Evolutionary conservation across 2,797 vertebrate genomes (phyloP), one percentile per base, ranked within the genome.

Genomic region (Petrocephalus sullivani): DNA sequence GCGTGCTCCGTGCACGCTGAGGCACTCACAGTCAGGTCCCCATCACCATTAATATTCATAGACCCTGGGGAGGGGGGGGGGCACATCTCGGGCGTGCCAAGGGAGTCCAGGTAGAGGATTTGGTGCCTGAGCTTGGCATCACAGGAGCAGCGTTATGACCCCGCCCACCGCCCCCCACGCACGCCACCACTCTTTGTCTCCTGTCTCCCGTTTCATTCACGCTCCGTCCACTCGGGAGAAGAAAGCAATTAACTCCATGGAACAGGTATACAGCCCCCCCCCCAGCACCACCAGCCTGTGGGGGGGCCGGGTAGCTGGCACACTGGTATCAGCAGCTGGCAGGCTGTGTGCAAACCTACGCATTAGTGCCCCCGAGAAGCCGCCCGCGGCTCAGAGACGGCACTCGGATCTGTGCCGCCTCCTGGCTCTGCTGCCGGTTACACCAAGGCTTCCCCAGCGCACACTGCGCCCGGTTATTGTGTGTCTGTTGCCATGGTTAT

Each of bases 401-500:
- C 4, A 16, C 54, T 28, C 58, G 5, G 19, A 33, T 54, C 37
- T 10, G 3, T n/a, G 49, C 21, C 3, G 10, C 78, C 2, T 56
- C 33, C 21, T 28, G 21, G 7, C 3, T 67, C 60, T n/a, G 57
- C 41, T 86, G 21, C n/a, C 89, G 58, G 33, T 54, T 37, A 71
- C 7, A 60, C 14, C 87, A 51, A 1, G 28, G 46, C 82, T 60
- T 85, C 54, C 85, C 87, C 67, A 58, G 88, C 90, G 64, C 37
- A 90, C 33, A 28, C 87, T 81, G 8, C 19, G 81, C 87, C 41
- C 56, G 84, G 84, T 87, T 87, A 89, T 90, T 89, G 61, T 78
- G n/a, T 87, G 78, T 91, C 90, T 92, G 93, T 94, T 95, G 93
- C 93, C 89, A 93, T 94, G 91, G 93, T 92, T 93, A 93, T 93